Percentiles rank a stretch among this genome's conserved stretches.
These are phyloP conservation scores for Holcopasites calliopsidis DNA, from an alignment of 1,140 invertebrate genomes.

Conservation along the genomic window DNA sequence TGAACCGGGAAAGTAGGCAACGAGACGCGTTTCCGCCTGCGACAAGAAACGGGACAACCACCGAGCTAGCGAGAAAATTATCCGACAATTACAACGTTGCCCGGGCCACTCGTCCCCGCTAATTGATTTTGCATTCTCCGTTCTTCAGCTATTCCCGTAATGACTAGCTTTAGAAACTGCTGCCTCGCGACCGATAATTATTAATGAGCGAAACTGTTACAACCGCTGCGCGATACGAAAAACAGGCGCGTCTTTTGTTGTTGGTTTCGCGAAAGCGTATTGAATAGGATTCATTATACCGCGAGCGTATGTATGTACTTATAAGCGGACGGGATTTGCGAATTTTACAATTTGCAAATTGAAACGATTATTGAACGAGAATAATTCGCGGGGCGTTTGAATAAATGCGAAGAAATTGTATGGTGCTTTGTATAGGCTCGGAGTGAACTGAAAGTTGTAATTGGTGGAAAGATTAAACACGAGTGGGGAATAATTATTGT, in stretches of 20 bases:
- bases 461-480: too few species aligned
- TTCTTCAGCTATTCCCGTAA: background rate
- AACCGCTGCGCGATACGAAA: background rate
- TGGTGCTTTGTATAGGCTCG: too few species aligned
- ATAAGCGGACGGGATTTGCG: too few species aligned
- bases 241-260: background rate
- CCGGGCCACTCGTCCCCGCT: background rate
- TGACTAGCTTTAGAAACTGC: background rate
- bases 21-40: background rate
- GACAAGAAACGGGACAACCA: background rate
- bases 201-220: background rate
- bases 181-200: background rate
- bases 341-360: too few species aligned
- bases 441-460: too few species aligned
- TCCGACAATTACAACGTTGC: background rate
- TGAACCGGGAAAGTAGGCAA: background rate
- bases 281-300: background rate
- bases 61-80: background rate
- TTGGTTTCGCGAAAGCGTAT: background rate
- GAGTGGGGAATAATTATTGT: background rate
- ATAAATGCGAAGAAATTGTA: too few species aligned
- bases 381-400: too few species aligned
- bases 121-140: slow-evolving; percentile 23
- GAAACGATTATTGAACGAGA: too few species aligned
- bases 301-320: too few species aligned